phyloP scores from a whole-genome alignment of 2,113 vertebrate genomes.

The Plecotus auritus region DNA sequence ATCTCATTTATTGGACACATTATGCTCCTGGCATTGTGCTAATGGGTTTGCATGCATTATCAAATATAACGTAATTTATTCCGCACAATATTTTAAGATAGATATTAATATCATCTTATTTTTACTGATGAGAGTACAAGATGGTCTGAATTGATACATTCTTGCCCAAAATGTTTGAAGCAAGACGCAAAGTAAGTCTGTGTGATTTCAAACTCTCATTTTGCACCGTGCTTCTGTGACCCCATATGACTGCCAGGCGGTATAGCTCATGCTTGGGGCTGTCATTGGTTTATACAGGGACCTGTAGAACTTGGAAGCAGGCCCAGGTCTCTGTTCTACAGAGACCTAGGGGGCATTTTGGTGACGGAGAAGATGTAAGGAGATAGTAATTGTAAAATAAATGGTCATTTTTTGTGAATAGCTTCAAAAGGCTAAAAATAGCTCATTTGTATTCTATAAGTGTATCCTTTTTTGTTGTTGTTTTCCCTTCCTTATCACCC shows the following conservation, averaged over 20 bases:
- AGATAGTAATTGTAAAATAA: slow-evolving; percentile 28
- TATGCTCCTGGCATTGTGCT: not conserved
- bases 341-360: not conserved
- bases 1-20: not conserved
- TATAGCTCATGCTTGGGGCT: not conserved
- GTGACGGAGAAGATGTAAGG: not conserved
- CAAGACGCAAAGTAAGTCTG: not conserved
- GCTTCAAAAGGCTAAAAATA: slow-evolving; percentile 52
- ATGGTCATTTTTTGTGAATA: slow-evolving; percentile 36
- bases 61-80: not conserved
- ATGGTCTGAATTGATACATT: not conserved
- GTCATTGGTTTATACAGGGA: not conserved
- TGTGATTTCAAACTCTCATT: not conserved
- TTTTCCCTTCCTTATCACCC: not conserved
- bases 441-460: slow-evolving; percentile 60
- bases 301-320: not conserved
- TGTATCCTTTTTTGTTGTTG: not conserved
- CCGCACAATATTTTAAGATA: not conserved
- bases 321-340: not conserved
- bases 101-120: not conserved
- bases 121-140: not conserved
- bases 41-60: not conserved
- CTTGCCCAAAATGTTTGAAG: not conserved
- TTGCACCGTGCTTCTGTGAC: not conserved
- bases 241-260: not conserved